Conservation (phyloP, 1,140 invertebrate species). For the Meteorus sp. region DNA sequence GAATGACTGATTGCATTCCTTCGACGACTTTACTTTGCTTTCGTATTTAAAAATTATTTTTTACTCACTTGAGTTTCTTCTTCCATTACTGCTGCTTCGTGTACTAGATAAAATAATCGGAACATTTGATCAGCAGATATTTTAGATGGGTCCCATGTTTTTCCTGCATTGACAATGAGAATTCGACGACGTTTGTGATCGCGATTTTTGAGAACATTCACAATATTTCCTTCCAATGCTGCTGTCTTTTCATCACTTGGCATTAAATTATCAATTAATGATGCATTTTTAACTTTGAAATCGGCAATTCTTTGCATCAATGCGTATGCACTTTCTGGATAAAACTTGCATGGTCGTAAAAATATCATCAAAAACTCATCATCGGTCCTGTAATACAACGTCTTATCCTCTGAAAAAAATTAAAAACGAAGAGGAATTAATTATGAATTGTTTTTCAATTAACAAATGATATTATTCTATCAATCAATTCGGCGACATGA, state of each 20-base stretch:
- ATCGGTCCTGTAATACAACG: slow-evolving; percentile 67
- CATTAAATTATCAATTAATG: slow-evolving; percentile 65
- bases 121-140: slow-evolving; percentile 75
- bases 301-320: slow-evolving; percentile 75
- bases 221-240: slow-evolving; percentile 69
- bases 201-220: slow-evolving; percentile 71
- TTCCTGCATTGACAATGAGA: slow-evolving; percentile 64
- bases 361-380: slow-evolving; percentile 76
- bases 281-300: slow-evolving; percentile 71
- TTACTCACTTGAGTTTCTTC: slow-evolving; percentile 67
- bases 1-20: too few species aligned
- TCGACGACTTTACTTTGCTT: too few species aligned
- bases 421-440: background rate
- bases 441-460: background rate
- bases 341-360: slow-evolving; percentile 77
- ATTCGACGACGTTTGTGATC: slow-evolving; percentile 70
- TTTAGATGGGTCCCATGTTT: slow-evolving; percentile 72
- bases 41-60: background rate
- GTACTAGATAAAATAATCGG: slow-evolving; percentile 76
- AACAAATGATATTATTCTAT: background rate
- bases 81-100: slow-evolving; percentile 73
- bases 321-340: slow-evolving; percentile 73
- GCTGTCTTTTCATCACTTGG: slow-evolving; percentile 68
- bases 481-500: background rate
- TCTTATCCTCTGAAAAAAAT: slow-evolving; percentile 58